A percentile compares a stretch with the other conserved stretches of the same genome.
These are phyloP conservation scores for Hirudinaria manillensis DNA, from an alignment of 2,888 invertebrate genomes.

Conservation along the genomic window DNA sequence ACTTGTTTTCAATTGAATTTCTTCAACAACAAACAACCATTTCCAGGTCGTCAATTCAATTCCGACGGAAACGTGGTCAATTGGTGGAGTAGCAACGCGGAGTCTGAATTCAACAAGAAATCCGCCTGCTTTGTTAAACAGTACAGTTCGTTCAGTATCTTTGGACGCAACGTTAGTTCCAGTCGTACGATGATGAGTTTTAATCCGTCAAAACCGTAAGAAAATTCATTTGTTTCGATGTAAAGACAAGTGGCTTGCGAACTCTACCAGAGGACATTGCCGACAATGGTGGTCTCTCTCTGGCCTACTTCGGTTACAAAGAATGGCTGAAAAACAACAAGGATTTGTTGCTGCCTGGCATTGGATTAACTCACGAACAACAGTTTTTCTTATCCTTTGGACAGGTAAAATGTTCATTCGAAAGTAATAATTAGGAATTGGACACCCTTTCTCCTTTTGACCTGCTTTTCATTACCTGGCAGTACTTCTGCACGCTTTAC, in stretches of 20 bases:
- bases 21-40: background rate
- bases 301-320: background rate
- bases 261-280: slow-evolving; percentile 3
- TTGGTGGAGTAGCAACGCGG: slow-evolving; percentile 4
- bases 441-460: background rate
- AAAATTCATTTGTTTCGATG: background rate
- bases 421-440: background rate
- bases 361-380: slow-evolving; percentile 2
- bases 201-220: background rate
- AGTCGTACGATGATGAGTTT: background rate
- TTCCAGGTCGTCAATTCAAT: background rate
- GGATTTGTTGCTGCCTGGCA: background rate
- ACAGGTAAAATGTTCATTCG: background rate
- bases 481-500: slow-evolving; percentile 4
- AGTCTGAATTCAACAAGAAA: background rate
- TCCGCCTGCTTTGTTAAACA: background rate
- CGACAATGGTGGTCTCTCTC: slow-evolving; percentile 13
- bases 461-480: background rate
- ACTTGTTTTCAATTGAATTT: no score
- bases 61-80: background rate
- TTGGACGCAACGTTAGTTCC: background rate
- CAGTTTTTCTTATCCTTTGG: slow-evolving; percentile 8
- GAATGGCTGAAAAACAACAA: slow-evolving; percentile 8
- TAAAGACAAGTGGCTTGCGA: background rate
- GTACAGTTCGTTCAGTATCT: background rate